Base-by-base conservation (phyloP, 2,113 vertebrate genomes). In the Anoura caudifer region DNA sequence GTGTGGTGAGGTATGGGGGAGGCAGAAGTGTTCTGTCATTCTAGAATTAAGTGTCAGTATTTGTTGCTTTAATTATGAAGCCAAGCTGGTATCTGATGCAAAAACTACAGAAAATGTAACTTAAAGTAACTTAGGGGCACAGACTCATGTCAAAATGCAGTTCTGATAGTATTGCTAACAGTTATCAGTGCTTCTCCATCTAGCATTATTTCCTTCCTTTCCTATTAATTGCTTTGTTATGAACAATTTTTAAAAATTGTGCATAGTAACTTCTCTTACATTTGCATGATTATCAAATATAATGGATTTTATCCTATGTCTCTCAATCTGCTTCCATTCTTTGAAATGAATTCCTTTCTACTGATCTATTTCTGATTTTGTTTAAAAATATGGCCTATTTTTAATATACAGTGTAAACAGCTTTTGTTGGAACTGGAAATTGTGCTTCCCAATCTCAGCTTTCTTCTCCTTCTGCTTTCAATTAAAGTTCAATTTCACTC, bases 391-490 rank as follows among this genome's bases (percentile, higher is more conserved):
- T 33, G 36, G 47, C 24, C 28, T 54, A 59, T 61, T 93, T 65
- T 92, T 94, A 84, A 73, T 87, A 88, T 45, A 65, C 69, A 84
- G 14, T 87, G 20, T 79, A 94, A 92, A 88, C 43, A 4, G n/a
- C 41, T 91, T 72, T 95, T 90, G 80, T 79, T 96, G 82, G 75
- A 96, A 88, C 36, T 94, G 76, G 59, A 86, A 85, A 70, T 69
- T 63, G 17, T 82, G 47, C 73, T 87, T 93, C 65, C 73, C 52
- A 67, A 41, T 43, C 81, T 15, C 76, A 81, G 69, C 77, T 91
- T 97, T 89, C 77, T 38, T 84, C 50, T 54, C 80, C 91, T 36
- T 95, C 97, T 93, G 95, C 94, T 98, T 97, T 97, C 75, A 93
- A 87, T 97, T 95, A 96, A 83, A 93, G 91, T 75, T 91, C 47